phyloP scores from a whole-genome alignment of 1,140 invertebrate species.

The Ectropis grisescens region DNA sequence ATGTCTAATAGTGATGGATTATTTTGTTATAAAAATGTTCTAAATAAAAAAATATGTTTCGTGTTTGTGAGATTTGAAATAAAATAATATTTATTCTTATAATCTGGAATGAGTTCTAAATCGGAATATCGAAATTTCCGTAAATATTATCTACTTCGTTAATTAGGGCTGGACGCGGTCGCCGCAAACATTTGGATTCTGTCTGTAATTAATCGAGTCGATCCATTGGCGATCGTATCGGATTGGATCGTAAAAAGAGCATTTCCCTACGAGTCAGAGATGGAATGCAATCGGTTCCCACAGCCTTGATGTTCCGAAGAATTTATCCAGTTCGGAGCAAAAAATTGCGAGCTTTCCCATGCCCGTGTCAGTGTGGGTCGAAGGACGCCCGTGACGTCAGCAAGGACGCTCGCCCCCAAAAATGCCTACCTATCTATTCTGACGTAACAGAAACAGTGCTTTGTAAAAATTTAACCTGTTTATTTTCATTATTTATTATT shows the following conservation, averaged over 20 bases:
- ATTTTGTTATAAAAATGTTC: too few relatives aligned
- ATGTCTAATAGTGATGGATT: too few relatives aligned
- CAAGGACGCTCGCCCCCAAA: too few relatives aligned
- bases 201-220: constrained; percentile 38
- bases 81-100: too few relatives aligned
- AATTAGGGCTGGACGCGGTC: constrained; percentile 14
- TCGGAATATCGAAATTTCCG: too few relatives aligned
- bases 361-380: constrained; percentile 21
- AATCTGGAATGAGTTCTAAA: too few relatives aligned
- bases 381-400: constrained; percentile 14
- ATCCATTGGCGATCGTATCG: constrained; percentile 42
- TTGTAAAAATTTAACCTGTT: too few relatives aligned
- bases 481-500: too few relatives aligned
- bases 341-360: constrained; percentile 54
- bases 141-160: constrained; percentile 3
- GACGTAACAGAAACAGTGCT: too few relatives aligned
- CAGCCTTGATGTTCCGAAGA: constrained; percentile 39
- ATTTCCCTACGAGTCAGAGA: constrained; percentile 32
- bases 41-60: too few relatives aligned
- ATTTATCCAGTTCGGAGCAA: constrained; percentile 39
- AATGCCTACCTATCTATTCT: too few relatives aligned
- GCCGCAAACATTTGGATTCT: constrained; percentile 27
- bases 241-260: constrained; percentile 23
- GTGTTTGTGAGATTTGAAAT: too few relatives aligned
- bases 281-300: constrained; percentile 55